Evolutionary conservation across 2,113 vertebrate species (phyloP), one percentile per base, ranked within the genome.

Genomic region (Gallinago paraguaiae): DNA sequence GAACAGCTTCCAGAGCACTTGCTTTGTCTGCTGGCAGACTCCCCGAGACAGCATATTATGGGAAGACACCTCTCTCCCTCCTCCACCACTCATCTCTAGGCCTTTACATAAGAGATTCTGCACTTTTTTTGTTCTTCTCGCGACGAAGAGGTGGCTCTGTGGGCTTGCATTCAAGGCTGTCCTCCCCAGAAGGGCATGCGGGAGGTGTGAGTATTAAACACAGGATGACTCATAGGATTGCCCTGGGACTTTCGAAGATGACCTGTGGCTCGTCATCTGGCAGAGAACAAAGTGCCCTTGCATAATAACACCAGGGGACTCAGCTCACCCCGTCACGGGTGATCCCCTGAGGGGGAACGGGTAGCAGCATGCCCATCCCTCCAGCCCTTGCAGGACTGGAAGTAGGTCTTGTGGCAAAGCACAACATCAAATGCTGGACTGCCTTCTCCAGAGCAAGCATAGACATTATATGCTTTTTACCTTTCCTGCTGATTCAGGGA

Each of bases 1-100:
- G 91, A 91, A 94, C 39, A 2, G 27, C 56, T 93, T 93, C 92
- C 94, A 95, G 72, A 88, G 59, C 17, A 3, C 71, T 82, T 78
- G 68, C 82, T 94, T 95, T 93, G 91, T 95, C 92, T 95, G 45
- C 72, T 96, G 93, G 85, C 92, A 95, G 64, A 20, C 79, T 90
- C 59, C 23, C 46, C 0, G 3, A 88, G 92, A 86, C 88, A 88
- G 92, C 63, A 86, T 86, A 88, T 93, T 54, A 41, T 92, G 51
- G 75, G 92, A 94, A 86, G 82, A 92, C 45, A 60, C 60, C 72
- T 93, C 77, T 83, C 17, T 92, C 25, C 75, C 86, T 90, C 82
- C 80, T 90, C 82, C 72, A 63, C 56, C 0, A 0, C 80, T 86
- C 64, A 25, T 86, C 56, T 70, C 61, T 68, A 94, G 30, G 39